Percentiles rank a stretch among this genome's conserved stretches.
Conservation (phyloP, 2,113 vertebrate genomes). For the Euleptes europaea region DNA sequence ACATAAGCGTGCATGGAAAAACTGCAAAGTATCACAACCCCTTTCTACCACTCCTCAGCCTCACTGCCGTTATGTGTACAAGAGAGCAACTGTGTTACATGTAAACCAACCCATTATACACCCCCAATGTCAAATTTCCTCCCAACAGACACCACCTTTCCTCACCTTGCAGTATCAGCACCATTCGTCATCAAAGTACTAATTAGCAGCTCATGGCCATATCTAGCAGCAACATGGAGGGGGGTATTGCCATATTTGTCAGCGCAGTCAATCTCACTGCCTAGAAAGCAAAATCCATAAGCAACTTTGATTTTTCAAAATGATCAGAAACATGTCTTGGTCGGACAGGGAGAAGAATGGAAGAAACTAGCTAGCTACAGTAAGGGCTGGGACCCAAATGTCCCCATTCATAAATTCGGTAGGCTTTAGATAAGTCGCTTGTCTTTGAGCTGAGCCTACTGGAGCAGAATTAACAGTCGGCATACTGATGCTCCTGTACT, state of each 20-base stretch:
- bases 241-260: conserved; percentile 93
- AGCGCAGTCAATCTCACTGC: conserved; percentile 90
- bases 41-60: neutral
- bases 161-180: conserved; percentile 89
- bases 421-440: neutral
- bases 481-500: neutral
- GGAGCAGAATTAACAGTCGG: neutral
- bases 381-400: neutral
- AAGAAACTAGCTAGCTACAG: neutral
- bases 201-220: conserved; percentile 94
- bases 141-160: neutral
- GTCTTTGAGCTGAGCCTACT: neutral
- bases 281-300: conserved; percentile 59
- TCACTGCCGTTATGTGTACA: too few species aligned
- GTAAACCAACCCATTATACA: too few species aligned
- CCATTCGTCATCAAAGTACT: conserved; percentile 95
- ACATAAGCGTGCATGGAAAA: neutral
- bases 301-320: neutral
- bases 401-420: neutral
- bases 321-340: neutral
- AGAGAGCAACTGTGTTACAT: neutral
- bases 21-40: neutral
- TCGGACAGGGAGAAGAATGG: neutral
- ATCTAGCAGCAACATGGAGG: conserved; percentile 93
- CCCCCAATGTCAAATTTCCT: neutral